Evolutionary conservation across 2,888 invertebrate genomes (phyloP), one percentile per base, ranked within the genome.

Genomic region (Apotomis betuletana): DNA sequence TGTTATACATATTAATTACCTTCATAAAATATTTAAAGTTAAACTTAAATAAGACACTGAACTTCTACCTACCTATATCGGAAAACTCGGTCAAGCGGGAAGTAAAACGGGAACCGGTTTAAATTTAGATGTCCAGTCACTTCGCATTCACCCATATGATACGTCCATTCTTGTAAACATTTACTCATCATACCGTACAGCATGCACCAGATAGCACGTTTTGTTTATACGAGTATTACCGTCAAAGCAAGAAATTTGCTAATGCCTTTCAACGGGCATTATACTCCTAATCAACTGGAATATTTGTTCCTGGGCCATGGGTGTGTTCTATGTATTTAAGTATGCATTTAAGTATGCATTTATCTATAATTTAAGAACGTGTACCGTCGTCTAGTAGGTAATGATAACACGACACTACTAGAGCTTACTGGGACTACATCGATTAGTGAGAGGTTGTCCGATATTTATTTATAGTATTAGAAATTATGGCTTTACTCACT

Each of bases 81-180:
- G 46, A 38, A 57, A 69, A 69, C 15, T 61, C 68, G 68, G 68
- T 69, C 68, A 69, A 61, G 51, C 44, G 67, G 60, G 52, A 68
- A 68, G 46, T 54, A 54, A 46, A 57, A 57, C 8, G 52, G 60
- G 15, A 44, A 61, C 54, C 36, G 46, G 36, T 69, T 55, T 61
- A 61, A 69, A 68, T 54, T 68, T 68, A 68, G 68, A 52, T 44
- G 60, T 46, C 68, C 60, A 61, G 52, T 68, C 68, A 54, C 60
- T 54, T 61, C 60, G 52, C 54, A 54, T 54, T 68, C 60, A 60
- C 52, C 44, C 68, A 52, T 61, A 55, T 55, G 54, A 52, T 61
- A 55, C 61, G 54, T 10, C 60, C 68, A 61, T 38, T 69, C 60
- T 58, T 55, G 61, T 61, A 68, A 61, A 61, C 60, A 67, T 67